Base-by-base conservation (phyloP, 2,113 vertebrate species). In the Gasterosteus nipponicus region DNA sequence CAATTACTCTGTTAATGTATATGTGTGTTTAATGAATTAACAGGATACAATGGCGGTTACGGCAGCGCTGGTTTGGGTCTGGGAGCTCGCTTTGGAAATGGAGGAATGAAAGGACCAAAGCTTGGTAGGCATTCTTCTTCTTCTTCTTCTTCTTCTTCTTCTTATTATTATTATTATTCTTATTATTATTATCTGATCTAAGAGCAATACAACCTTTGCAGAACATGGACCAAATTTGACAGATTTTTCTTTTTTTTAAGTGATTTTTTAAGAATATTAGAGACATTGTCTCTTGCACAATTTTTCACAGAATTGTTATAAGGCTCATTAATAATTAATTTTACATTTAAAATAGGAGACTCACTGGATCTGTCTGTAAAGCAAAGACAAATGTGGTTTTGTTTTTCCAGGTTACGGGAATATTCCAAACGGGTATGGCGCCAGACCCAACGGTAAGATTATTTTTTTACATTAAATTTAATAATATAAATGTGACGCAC, bases 61-160 rank as follows among this genome's bases (percentile, higher is more conserved):
- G 86, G 81, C 16, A 64, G 46, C 5, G 70, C 86, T 60, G 87
- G 90, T 70, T 49, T 81, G 60, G 75, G 75, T 72, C 73, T 85
- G 19, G 83, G 86, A 26, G 10, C 81, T 79, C 83, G 39, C 2
- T 83, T 81, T 79, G 85, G 84, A 62, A 86, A 83, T 68, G 84
- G 77, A 38, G 86, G 91, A 33, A 80, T 85, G 77, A 93, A 93
- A 72, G 89, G 91, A 59, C 88, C 79, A 0, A 86, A 75, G 33
- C 78, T 63, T 86, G 90, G 93, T 93, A 33, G 3, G 10, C 7
- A 38, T 26, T 26, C 22, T 26, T n/a, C n/a, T n/a, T n/a, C n/a
- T n/a, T n/a, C n/a, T n/a, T n/a, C n/a, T n/a, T n/a, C n/a, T n/a
- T n/a, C n/a, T 38, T 38, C 4, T 38, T 3, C 33, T 38, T 5